Percentiles rank a stretch among this genome's conserved stretches.
phyloP scores from a whole-genome alignment of 2,113 vertebrate species.

The Chroicocephalus ridibundus region DNA sequence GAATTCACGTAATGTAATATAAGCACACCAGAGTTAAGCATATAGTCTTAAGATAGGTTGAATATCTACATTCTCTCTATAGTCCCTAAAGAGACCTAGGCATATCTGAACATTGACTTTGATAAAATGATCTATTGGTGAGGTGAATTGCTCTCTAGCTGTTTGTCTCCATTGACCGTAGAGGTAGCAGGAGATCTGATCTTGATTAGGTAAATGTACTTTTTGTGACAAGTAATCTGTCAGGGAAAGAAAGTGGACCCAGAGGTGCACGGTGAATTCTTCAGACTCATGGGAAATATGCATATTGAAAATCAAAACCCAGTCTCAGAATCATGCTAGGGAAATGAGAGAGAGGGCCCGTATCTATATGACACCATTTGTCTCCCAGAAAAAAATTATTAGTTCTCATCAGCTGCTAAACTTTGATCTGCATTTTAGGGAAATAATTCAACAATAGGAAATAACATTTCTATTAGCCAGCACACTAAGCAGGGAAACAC shows the following conservation, averaged over 20 bases:
- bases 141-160: neutral
- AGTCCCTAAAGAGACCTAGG: neutral
- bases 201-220: neutral
- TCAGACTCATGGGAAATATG: neutral
- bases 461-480: neutral
- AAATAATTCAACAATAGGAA: neutral
- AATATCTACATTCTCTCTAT: neutral
- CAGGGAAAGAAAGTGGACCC: neutral
- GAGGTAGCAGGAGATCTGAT: neutral
- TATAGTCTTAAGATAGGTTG: neutral
- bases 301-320: neutral
- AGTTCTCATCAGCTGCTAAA: neutral
- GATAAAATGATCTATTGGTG: neutral
- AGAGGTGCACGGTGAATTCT: neutral
- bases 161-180: neutral
- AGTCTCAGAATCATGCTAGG: neutral
- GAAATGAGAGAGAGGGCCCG: neutral
- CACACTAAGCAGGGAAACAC: neutral
- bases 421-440: neutral
- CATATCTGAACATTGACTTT: neutral
- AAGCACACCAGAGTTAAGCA: neutral
- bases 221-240: neutral
- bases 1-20: neutral
- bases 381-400: neutral
- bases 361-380: neutral